Base-by-base conservation (phyloP, 2,113 vertebrate species). In the Sorex araneus region DNA sequence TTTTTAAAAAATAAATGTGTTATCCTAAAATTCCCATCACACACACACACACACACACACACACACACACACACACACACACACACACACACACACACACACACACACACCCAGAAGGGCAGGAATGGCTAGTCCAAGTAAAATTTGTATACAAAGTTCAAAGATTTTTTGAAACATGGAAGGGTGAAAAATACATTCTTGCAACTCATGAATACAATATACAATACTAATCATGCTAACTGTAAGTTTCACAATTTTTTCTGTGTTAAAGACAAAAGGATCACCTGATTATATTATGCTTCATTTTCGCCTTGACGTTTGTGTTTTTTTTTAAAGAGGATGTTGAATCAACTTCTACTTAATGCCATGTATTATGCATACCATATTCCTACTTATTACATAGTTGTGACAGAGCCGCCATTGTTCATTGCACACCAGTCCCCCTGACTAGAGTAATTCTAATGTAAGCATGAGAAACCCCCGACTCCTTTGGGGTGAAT, bases 401-500 rank as follows among this genome's bases (percentile, higher is more conserved):
- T 3, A 89, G 94, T 93, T 93, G 95, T 94, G 84, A 97, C 94
- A 96, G 96, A 95, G 87, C 92, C 70, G 30, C 73, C 81, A 93
- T 91, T 96, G 92, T 97, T 91, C 91, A 50, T 71, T 43, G 32
- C 91, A 92, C 86, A 79, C 95, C 64, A 87, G 95, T 60, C 18
- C 77, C 87, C 93, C 94, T 93, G 97, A 97, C 87, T 96, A 79
- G 94, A 95, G 87, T 96, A 92, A 77, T 79, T 91, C 96, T 95
- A 97, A 96, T 64, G 93, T 47, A 88, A 95, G 87, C 97, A 95
- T 96, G 94, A 97, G 97, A 95, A 98, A 96, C 81, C 67, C 47
- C 92, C 79, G 71, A 96, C 96, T 98, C 95, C 95, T 97, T 96
- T 90, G 0, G 96, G 97, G 96, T 94, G 96, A 86, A 95, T 97